Base-by-base conservation (phyloP, 2,113 vertebrate genomes). In the Synodontis membranacea region DNA sequence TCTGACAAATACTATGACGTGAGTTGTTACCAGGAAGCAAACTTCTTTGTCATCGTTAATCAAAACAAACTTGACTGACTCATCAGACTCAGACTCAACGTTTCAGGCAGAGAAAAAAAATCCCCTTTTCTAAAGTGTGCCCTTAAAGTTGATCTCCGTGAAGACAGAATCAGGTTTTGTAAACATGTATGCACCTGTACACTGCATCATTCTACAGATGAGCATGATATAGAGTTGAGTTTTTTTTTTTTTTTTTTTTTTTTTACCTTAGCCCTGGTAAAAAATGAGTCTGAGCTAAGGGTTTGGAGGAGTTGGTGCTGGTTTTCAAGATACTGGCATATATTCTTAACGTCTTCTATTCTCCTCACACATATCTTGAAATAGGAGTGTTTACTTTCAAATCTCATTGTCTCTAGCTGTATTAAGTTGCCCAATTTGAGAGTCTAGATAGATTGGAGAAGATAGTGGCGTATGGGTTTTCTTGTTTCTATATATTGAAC, bases 341-440 rank as follows among this genome's bases (percentile, higher is more conserved):
- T 21, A 39, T 91, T 78, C 34, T 82, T 85, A 58, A 89, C 88
- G 25, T 87, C 86, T 31, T 85, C 50, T 23, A 74, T 79, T 8
- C 84, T 88, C 25, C 80, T 84, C 3, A 86, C 79, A 87, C 80
- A 90, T 19, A 80, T 50, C 54, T 88, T 89, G 34, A 88, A 89
- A 42, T 84, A 89, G 5, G 80, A 86, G 17, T 89, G 88, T 54
- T 87, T 87, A 39, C 84, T 90, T 28, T 90, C 87, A 78, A 88
- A 88, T 11, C 82, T 25, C 14, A 87, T 75, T 25, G 89, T 89
- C 89, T 80, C 88, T n/a, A 90, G 66, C 1, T 78, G 25, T 37
- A 88, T 89, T 37, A 89, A 78, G 42, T 80, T 80, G 23, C 89
- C 84, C 70, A 89, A 82, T 17, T 72, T 64, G 12, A 31, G 6